These are phyloP conservation scores for Erebia ligea DNA, from an alignment of 2,888 invertebrate genomes.

Conservation along the genomic window DNA sequence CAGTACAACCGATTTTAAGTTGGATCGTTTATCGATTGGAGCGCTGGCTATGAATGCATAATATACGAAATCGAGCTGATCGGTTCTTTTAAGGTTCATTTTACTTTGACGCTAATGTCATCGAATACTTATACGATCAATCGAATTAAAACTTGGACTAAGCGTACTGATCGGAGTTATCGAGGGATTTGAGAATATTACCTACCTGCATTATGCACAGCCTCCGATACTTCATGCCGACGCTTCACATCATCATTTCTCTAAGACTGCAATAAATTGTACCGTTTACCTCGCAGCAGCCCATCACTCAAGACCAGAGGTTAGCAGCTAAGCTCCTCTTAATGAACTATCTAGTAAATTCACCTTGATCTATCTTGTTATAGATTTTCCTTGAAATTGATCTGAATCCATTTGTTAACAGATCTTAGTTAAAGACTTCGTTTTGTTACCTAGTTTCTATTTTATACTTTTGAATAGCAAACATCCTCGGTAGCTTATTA, in stretches of 20 bases:
- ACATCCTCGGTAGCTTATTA: no score
- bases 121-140: no score
- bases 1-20: no score
- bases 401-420: constrained; percentile 11
- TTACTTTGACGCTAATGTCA: no score
- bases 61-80: no score
- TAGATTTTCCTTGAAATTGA: constrained; percentile 17
- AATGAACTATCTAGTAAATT: constrained; percentile 24
- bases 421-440: background rate
- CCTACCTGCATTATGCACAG: background rate
- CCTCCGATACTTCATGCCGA: background rate
- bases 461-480: no score
- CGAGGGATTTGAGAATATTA: background rate
- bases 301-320: constrained; percentile 28
- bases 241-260: constrained; percentile 18
- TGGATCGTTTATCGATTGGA: no score
- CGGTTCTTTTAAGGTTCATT: no score
- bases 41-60: no score
- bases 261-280: constrained; percentile 26
- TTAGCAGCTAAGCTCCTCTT: constrained; percentile 25
- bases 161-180: background rate
- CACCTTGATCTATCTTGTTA: constrained; percentile 24
- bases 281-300: constrained; percentile 17
- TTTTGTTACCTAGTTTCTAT: background rate
- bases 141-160: background rate